A percentile compares a stretch with the other conserved stretches of the same genome.
Conservation (phyloP, 2,113 vertebrate genomes). For the Alligator mississippiensis region DNA sequence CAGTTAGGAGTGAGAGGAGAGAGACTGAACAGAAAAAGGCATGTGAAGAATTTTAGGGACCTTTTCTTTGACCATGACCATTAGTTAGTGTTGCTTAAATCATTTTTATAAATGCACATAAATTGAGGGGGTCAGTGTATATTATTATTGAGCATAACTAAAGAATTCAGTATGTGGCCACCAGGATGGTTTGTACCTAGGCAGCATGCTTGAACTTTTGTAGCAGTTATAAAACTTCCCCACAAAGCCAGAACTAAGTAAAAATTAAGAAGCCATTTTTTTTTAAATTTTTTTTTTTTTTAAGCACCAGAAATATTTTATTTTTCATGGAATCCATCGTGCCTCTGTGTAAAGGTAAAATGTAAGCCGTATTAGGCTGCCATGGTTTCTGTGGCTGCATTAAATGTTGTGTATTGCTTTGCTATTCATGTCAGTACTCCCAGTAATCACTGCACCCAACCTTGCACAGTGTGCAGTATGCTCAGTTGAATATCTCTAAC, state of each 20-base stretch:
- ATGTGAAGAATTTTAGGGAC: not conserved
- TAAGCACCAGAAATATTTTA: not conserved
- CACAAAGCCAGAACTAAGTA: not conserved
- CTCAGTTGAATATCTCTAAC: constrained; percentile 64
- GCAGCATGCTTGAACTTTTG: not conserved
- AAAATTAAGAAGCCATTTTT: not conserved
- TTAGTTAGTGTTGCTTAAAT: not conserved
- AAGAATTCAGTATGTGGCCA: not conserved
- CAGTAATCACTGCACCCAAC: constrained; percentile 54
- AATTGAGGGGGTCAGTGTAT: not conserved
- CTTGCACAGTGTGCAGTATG: constrained; percentile 40
- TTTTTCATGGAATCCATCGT: constrained; percentile 17
- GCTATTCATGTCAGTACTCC: constrained; percentile 68
- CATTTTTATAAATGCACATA: too few species aligned
- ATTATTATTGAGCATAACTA: not conserved
- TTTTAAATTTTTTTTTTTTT: constrained; percentile 27
- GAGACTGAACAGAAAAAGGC: not conserved
- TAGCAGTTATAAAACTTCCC: not conserved
- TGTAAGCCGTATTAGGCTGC: constrained; percentile 61
- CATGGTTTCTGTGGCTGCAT: constrained; percentile 60
- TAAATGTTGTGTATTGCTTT: constrained; percentile 62
- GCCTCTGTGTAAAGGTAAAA: constrained; percentile 54
- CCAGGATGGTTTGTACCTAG: not conserved
- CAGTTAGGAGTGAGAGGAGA: not conserved
- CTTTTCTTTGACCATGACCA: not conserved